Evolutionary conservation across 2,113 vertebrate genomes (phyloP).

Genomic region (Corvus moneduloides): DNA sequence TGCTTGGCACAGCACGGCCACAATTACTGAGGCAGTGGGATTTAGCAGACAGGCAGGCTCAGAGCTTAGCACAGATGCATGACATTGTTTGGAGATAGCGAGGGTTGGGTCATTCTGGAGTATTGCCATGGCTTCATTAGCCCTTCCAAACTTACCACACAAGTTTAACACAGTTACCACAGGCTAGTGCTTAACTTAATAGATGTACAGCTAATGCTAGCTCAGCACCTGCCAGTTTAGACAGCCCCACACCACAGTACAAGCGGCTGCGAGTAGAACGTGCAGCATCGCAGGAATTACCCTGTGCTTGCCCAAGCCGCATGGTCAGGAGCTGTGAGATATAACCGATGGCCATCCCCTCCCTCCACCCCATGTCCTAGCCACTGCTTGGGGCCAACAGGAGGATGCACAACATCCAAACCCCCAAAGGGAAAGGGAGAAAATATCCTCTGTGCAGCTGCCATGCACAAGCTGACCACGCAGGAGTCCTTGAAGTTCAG

Average conservation of each 20-base stretch:
- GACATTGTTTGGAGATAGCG: background rate
- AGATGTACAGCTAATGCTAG: background rate
- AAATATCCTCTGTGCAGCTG: background rate
- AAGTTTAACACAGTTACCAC: background rate
- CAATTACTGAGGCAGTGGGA: background rate
- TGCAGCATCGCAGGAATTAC: background rate
- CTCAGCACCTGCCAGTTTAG: background rate
- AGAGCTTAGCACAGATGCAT: background rate
- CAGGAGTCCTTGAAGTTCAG: background rate
- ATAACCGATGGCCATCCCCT: accelerated
- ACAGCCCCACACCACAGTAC: background rate
- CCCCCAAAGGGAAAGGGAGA: background rate
- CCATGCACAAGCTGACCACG: background rate
- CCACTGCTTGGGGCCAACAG: background rate
- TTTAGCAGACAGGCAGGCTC: background rate
- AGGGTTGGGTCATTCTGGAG: background rate
- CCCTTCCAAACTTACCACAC: background rate
- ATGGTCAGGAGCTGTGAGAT: accelerated
- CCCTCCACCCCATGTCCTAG: background rate
- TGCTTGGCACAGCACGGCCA: background rate
- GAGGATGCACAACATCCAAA: background rate
- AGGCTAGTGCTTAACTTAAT: background rate
- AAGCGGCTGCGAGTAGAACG: accelerated
- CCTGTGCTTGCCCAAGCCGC: background rate
- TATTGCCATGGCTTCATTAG: background rate